phyloP scores from a whole-genome alignment of 2,113 vertebrate genomes.

The Vombatus ursinus region DNA sequence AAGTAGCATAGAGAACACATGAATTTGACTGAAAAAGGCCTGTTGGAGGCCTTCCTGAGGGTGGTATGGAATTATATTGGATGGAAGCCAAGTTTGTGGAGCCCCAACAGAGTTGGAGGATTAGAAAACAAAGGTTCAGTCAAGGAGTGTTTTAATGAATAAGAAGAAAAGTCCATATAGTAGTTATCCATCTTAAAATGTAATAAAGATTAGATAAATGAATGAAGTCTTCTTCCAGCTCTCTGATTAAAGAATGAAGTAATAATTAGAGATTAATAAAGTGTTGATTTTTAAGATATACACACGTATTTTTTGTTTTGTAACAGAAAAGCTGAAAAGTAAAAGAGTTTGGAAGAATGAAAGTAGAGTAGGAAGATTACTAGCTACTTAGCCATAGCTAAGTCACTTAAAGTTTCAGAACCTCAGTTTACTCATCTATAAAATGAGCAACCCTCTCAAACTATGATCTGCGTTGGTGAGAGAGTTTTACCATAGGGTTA shows the following conservation, averaged over 20 bases:
- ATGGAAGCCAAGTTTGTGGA: not conserved
- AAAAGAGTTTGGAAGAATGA: not conserved
- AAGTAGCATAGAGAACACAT: not conserved
- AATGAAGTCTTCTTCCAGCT: too few relatives aligned
- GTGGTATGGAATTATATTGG: not conserved
- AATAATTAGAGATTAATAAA: not conserved
- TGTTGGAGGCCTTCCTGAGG: fast-evolving
- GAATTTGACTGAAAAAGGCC: not conserved
- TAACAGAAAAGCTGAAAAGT: not conserved
- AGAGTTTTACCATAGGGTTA: not conserved
- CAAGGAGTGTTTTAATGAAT: not conserved
- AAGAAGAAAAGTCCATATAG: not conserved
- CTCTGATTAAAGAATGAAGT: not conserved
- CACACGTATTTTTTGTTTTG: not conserved
- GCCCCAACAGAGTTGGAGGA: not conserved
- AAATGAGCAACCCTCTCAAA: not conserved
- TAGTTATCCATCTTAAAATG: not conserved
- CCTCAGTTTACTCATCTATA: not conserved
- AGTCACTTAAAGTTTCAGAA: not conserved
- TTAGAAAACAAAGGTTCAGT: fast-evolving
- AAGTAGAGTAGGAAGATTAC: not conserved
- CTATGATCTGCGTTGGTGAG: not conserved
- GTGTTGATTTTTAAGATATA: not conserved
- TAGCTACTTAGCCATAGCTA: not conserved
- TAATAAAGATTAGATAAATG: not conserved